Base-by-base conservation (phyloP, 2,113 vertebrate genomes). In the Megaleporinus macrocephalus region DNA sequence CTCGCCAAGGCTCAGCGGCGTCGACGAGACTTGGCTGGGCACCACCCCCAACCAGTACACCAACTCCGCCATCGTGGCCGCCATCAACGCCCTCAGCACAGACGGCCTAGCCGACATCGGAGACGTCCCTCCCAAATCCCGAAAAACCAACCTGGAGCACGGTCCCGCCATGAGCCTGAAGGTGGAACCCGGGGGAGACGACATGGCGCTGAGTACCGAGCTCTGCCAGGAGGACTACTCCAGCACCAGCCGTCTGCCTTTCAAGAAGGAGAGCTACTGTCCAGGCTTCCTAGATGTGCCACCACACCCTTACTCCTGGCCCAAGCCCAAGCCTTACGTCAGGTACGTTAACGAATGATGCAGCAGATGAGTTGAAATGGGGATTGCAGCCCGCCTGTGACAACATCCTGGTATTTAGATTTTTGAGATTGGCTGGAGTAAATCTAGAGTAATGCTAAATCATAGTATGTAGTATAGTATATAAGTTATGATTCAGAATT, bases 81-180 rank as follows among this genome's bases (percentile, higher is more conserved):
- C 98, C 91, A 99, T 99, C 90, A 99, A 98, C 0, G 98, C 98
- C 20, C 95, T 99, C 29, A 98, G 96, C 92, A 99, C 98, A 0
- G 98, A 99, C 82, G 91, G 96, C 87, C 90, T 95, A 69, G 92
- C 96, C 0, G 97, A 99, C 79, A 93, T 98, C 91, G 94, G 93
- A 0, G 97, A 96, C 0, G 95, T 99, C 87, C 98, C 98, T 4
- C 82, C 96, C 85, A 99, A 99, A 91, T 94, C 97, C 0, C 94
- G 98, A 65, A 97, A 95, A 92, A 98, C 97, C 0, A 91, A 94
- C 80, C 86, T 95, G 24, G 96, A 98, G 86, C 96, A 95, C 80
- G 90, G 90, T 0, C 88, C 94, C 0, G 91, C 94, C 3, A 93
- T 98, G 95, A 91, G 95, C 24, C 93, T 99, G 89, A 99, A 99